Percentiles rank a stretch among this genome's conserved stretches.
These are phyloP conservation scores for Heteromurus nitidus DNA, from an alignment of 2,888 invertebrate species.

Conservation along the genomic window DNA sequence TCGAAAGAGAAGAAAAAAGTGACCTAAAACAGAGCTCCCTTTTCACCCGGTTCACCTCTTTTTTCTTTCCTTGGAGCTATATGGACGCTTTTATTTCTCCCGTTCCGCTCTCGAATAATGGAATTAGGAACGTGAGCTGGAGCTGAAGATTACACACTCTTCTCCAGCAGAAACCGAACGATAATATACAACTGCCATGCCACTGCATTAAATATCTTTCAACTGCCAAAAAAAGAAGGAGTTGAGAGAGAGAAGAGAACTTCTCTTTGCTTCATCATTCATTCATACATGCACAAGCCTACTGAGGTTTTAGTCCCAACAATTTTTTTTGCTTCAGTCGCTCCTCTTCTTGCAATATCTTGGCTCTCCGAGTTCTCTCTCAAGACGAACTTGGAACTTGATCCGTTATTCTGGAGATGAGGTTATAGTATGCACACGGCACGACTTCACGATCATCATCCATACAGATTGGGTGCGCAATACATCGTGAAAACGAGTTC, in stretches of 20 bases:
- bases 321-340: neutral
- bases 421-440: neutral
- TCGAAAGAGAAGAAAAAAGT: too few relatives aligned
- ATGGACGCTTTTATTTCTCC: too few relatives aligned
- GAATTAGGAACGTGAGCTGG: neutral
- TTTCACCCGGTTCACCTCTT: neutral
- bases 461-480: neutral
- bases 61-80: too few relatives aligned
- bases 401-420: neutral
- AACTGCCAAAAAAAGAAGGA: conserved; percentile 8
- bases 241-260: too few relatives aligned
- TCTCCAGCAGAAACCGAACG: neutral
- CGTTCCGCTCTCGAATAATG: neutral
- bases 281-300: too few relatives aligned
- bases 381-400: too few relatives aligned
- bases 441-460: conserved; percentile 4
- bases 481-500: neutral
- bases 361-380: neutral
- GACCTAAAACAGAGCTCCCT: too few relatives aligned
- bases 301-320: too few relatives aligned
- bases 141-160: neutral
- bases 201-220: too few relatives aligned
- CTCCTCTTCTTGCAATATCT: neutral
- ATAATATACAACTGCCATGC: too few relatives aligned
- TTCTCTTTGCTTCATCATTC: too few relatives aligned